A percentile compares a stretch with the other conserved stretches of the same genome.
Evolutionary conservation across 2,797 vertebrate genomes (phyloP).

Genomic region (Tympanoctomys barrerae): DNA sequence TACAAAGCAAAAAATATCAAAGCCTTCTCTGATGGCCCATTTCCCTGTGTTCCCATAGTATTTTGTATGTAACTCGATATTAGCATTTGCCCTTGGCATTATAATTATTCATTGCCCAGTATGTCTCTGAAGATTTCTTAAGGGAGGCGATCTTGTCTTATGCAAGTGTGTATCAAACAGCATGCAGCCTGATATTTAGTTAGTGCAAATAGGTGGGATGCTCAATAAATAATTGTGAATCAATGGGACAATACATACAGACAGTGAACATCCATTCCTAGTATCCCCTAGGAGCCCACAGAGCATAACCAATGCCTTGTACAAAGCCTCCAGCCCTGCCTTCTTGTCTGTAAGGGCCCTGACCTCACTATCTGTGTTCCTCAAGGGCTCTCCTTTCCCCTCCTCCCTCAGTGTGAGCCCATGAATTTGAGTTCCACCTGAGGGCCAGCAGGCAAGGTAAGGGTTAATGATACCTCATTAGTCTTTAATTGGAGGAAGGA

Average conservation of each 20-base stretch:
- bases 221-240: constrained; percentile 41
- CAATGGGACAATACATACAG: neutral
- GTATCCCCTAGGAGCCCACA: neutral
- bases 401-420: constrained; percentile 27
- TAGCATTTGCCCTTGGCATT: neutral
- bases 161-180: neutral
- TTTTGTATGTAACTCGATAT: neutral
- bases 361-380: neutral
- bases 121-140: constrained; percentile 52
- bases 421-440: constrained; percentile 43
- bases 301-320: neutral
- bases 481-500: constrained; percentile 79
- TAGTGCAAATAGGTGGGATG: constrained; percentile 1
- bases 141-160: constrained; percentile 37
- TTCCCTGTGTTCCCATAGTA: neutral
- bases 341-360: neutral
- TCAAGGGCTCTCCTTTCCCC: neutral
- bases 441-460: constrained; percentile 69
- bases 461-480: constrained; percentile 84
- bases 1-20: neutral
- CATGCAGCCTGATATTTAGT: constrained; percentile 9
- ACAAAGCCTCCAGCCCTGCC: too few relatives aligned
- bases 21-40: neutral
- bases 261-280: neutral
- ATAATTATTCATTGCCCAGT: constrained; percentile 42